These are phyloP conservation scores for Fratercula arctica DNA, from an alignment of 2,797 vertebrate species.

Conservation along the genomic window DNA sequence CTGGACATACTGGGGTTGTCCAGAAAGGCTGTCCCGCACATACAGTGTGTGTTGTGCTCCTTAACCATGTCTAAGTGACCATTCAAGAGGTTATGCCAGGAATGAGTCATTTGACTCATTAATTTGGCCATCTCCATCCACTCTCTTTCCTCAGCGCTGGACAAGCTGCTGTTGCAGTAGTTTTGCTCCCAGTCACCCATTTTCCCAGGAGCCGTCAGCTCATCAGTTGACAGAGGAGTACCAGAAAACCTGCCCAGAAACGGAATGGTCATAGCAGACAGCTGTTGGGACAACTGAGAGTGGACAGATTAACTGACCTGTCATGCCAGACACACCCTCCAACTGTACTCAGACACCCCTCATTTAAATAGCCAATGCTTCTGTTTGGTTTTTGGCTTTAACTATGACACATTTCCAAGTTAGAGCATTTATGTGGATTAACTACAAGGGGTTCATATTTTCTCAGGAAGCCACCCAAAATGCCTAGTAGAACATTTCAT, in stretches of 20 bases:
- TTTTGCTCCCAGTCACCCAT: neutral
- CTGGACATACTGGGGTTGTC: neutral
- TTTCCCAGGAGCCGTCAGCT: neutral
- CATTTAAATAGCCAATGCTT: neutral
- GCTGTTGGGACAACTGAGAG: neutral
- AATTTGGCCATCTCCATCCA: neutral
- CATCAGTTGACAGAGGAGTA: neutral
- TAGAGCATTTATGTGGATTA: neutral
- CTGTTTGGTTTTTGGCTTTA: neutral
- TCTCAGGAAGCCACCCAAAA: neutral
- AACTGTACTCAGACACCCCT: neutral
- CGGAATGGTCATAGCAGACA: neutral
- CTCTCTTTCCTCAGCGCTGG: neutral
- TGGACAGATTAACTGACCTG: neutral
- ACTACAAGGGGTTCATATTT: neutral
- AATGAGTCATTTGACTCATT: neutral
- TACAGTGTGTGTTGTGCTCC: neutral
- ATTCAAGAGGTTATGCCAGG: neutral
- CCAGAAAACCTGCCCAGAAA: neutral
- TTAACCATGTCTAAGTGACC: neutral
- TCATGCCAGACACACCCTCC: neutral
- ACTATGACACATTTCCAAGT: neutral
- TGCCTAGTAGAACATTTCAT: neutral
- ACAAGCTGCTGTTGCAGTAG: neutral
- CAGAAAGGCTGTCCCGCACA: neutral